Evolutionary conservation across 2,888 invertebrate species (phyloP), one percentile per base, ranked within the genome.

Genomic region (Andrena dorsata): DNA sequence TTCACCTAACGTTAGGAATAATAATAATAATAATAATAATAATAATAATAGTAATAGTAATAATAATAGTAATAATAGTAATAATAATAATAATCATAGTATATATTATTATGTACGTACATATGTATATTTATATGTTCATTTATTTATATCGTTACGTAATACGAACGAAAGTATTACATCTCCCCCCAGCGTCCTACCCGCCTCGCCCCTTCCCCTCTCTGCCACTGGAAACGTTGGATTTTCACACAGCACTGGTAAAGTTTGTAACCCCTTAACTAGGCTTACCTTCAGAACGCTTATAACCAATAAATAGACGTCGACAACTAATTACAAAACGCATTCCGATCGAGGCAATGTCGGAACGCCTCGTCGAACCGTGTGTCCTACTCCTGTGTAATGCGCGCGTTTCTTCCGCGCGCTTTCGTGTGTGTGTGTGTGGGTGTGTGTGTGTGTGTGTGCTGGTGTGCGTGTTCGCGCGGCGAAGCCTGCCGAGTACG

Each of bases 221-320:
- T 56, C 20, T 13, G 56, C 56, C 28, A n/a, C 28, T 20, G 61
- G 82, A 82, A 82, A 82, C 82, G 82, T 81, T 81, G 82, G 82
- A 81, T 81, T 81, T 81, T 82, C 80, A 86, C 87, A 86, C 77
- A 83, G 87, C 86, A 86, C 84, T 84, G 88, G 76, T 88, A 83
- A 88, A 79, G 75, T 84, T 88, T 72, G 78, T 80, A 82, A 84
- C 76, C 72, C 41, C 75, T 76, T 82, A 81, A 60, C 85, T 86
- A 81, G 76, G 77, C 83, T 85, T 85, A 85, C 76, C 76, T 56
- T 82, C 76, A 68, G 76, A 83, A 71, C 80, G 76, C 72, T 88
- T 88, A 89, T 78, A 76, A 79, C 83, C 83, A 88, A 88, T 88
- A 89, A 88, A 88, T 88, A 88, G 87, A 87, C 84, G 80, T 86